These are phyloP conservation scores for Neosilurus mollespiculum DNA, from an alignment of 2,797 vertebrate species.

Conservation along the genomic window DNA sequence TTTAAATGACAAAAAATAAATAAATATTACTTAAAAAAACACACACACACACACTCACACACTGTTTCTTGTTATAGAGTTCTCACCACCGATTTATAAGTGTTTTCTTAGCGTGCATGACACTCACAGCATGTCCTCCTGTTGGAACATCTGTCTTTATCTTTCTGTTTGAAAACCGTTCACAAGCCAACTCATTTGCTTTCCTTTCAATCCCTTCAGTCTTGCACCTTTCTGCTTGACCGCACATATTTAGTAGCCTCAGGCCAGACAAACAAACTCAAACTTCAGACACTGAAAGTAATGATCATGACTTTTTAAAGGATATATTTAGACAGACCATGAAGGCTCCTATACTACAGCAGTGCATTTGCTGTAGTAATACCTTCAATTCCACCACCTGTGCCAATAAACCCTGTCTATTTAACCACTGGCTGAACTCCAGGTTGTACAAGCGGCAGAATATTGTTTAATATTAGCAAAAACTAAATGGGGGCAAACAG, in stretches of 20 bases:
- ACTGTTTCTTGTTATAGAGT: background rate
- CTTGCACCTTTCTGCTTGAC: background rate
- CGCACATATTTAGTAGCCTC: background rate
- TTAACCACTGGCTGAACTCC: background rate
- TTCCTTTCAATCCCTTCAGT: background rate
- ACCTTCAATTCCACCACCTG: background rate
- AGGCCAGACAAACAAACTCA: background rate
- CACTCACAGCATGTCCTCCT: slow-evolving; percentile 1
- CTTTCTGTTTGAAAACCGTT: background rate
- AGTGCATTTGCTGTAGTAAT: slow-evolving; percentile 2
- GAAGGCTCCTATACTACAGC: background rate
- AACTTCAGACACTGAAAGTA: background rate
- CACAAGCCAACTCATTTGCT: background rate
- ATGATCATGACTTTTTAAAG: background rate
- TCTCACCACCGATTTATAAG: slow-evolving; percentile 4
- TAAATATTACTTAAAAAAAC: background rate
- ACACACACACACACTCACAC: background rate
- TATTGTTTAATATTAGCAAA: slow-evolving; percentile 19
- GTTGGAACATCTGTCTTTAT: slow-evolving; percentile 22
- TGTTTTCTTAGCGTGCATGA: slow-evolving; percentile 10
- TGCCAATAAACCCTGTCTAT: slow-evolving; percentile 16
- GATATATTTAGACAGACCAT: background rate
- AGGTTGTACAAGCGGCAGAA: background rate
- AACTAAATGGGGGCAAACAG: slow-evolving; percentile 2
- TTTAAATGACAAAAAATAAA: background rate